Evolutionary conservation across 2,797 vertebrate genomes (phyloP).

Genomic region (Melanogrammus aeglefinus): DNA sequence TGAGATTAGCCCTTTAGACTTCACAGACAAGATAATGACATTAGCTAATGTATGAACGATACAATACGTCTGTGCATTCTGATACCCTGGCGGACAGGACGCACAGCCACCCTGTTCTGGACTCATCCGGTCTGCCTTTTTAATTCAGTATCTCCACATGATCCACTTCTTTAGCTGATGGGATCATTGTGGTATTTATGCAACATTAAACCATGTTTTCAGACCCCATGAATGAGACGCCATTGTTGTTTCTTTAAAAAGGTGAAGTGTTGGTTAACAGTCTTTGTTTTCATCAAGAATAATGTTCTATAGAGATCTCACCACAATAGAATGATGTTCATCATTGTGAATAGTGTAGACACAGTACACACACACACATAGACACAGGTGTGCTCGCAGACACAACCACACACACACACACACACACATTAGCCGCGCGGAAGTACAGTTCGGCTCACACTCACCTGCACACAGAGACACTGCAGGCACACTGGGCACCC

Average conservation of each 20-base stretch:
- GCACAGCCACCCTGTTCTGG: constrained; percentile 48
- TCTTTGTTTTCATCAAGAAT: constrained; percentile 32
- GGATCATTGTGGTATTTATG: constrained; percentile 18
- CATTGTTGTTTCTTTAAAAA: constrained; percentile 21
- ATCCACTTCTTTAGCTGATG: constrained; percentile 24
- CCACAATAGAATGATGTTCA: constrained; percentile 40
- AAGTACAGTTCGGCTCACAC: background rate
- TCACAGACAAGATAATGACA: constrained; percentile 75
- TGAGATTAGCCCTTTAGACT: constrained; percentile 74
- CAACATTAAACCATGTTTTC: constrained; percentile 20
- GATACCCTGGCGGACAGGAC: constrained; percentile 42
- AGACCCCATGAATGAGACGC: constrained; percentile 29
- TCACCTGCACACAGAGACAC: background rate
- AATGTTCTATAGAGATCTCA: constrained; percentile 41
- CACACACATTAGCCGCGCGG: background rate
- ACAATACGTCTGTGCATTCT: constrained; percentile 60
- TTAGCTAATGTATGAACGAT: constrained; percentile 76
- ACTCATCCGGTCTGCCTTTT: constrained; percentile 39
- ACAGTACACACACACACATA: background rate
- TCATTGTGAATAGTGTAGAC: constrained; percentile 24
- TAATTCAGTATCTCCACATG: constrained; percentile 31
- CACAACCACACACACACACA: background rate
- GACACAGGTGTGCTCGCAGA: background rate
- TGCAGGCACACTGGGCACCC: background rate
- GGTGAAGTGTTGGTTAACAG: constrained; percentile 15